Percentiles rank a stretch among this genome's conserved stretches.
Evolutionary conservation across 2,113 vertebrate species (phyloP).

Genomic region (Zootoca vivipara): DNA sequence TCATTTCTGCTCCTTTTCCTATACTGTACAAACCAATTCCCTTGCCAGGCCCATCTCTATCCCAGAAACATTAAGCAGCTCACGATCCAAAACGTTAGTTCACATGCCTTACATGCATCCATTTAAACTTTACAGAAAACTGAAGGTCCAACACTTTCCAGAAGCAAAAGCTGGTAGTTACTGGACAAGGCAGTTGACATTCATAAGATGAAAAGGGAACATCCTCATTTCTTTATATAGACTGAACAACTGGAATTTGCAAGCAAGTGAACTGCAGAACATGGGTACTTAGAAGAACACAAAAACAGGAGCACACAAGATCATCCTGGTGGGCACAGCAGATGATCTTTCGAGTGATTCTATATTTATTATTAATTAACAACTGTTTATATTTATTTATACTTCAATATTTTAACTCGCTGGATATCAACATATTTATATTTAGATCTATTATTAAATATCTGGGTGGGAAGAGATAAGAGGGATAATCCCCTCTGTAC

Average conservation of each 20-base stretch:
- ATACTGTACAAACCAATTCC: not conserved
- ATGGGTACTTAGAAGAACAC: not conserved
- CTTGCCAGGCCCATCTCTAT: not conserved
- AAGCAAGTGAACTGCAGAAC: too few species aligned
- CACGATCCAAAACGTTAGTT: not conserved
- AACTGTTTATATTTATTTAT: too few species aligned
- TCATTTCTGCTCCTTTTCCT: not conserved
- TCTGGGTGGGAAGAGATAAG: not conserved
- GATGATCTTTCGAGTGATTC: not conserved
- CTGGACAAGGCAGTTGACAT: not conserved
- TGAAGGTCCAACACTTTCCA: not conserved
- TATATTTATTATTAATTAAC: too few species aligned
- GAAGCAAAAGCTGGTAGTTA: not conserved
- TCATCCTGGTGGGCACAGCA: not conserved
- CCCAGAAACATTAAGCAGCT: not conserved
- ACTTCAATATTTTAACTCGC: too few species aligned
- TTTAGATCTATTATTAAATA: too few species aligned
- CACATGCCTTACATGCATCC: not conserved
- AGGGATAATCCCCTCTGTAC: not conserved
- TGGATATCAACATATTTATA: too few species aligned
- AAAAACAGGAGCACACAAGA: not conserved
- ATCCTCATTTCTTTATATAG: not conserved
- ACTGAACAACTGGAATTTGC: too few species aligned
- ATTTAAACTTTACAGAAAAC: not conserved
- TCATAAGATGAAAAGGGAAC: not conserved